Base-by-base conservation (phyloP, 2,113 vertebrate genomes). In the Colaptes auratus region DNA sequence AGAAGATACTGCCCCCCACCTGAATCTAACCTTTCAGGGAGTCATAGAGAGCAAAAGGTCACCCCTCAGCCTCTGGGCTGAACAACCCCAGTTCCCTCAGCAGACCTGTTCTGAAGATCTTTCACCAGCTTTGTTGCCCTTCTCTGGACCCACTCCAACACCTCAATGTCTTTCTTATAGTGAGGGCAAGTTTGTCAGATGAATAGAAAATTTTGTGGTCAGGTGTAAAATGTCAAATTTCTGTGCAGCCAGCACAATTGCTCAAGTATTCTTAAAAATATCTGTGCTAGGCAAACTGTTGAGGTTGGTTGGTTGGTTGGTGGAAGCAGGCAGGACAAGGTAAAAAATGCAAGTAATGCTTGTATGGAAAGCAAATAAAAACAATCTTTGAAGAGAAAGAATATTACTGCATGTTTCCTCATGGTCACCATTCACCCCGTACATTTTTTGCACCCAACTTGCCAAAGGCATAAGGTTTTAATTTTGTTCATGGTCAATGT, bases 401-500 rank as follows among this genome's bases (percentile, higher is more conserved):
- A 61, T 60, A 93, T 89, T 92, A 94, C 74, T 90, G 50, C 33
- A 90, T 87, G 66, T 90, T 92, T 94, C 78, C 86, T 95, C 82
- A 75, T 87, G 89, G 94, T 84, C 83, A 79, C 90, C 77, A 70
- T 82, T 94, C 74, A 92, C 86, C 55, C 81, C 73, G 27, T 69
- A 82, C 5, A 2, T 89, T 90, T 84, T 73, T 94, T 92, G 63
- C 74, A 90, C 58, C 93, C 66, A 24, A 61, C 66, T 93, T 94
- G 83, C 77, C 94, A 96, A 86, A 89, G 23, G 39, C 92, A 96
- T 70, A 67, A 79, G 90, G 92, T 92, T 96, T 95, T 93, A 79
- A 91, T 96, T 92, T 72, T 50, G 64, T 55, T 90, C 81, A 58
- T 78, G 85, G 88, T 88, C 88, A 88, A 42, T 84, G 65, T 79